Percentiles rank a stretch among this genome's conserved stretches.
These are phyloP conservation scores for Papilio elwesi DNA, from an alignment of 2,888 invertebrate species.

Conservation along the genomic window DNA sequence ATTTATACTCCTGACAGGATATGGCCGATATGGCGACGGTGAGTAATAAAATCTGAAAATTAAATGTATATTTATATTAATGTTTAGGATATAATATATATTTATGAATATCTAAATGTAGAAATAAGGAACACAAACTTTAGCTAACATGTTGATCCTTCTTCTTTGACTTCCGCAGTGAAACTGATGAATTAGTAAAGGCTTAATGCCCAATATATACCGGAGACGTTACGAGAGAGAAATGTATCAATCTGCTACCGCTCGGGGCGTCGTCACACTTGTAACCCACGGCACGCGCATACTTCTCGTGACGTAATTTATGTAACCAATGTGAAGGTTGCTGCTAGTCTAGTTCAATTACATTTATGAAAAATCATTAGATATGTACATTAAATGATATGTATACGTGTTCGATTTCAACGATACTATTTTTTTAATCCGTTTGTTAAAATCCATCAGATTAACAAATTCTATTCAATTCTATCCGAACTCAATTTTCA, in stretches of 20 bases:
- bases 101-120: constrained; percentile 33
- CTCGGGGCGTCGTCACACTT: constrained; percentile 74
- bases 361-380: neutral
- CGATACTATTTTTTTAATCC: neutral
- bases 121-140: constrained; percentile 61
- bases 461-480: too few species aligned
- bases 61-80: constrained; percentile 23
- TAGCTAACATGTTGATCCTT: constrained; percentile 78
- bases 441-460: neutral
- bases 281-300: constrained; percentile 66
- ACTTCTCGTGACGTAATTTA: constrained; percentile 78
- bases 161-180: constrained; percentile 77
- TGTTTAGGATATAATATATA: neutral
- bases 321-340: constrained; percentile 82
- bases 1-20: constrained; percentile 62
- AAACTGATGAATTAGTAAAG: constrained; percentile 81
- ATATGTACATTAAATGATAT: neutral
- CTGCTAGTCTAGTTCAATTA: constrained; percentile 52
- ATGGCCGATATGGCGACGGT: constrained; percentile 56
- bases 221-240: constrained; percentile 82
- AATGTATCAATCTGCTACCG: constrained; percentile 77
- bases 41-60: constrained; percentile 66
- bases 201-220: constrained; percentile 82
- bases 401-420: neutral
- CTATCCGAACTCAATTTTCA: too few species aligned